Evolutionary conservation across 2,113 vertebrate species (phyloP).

Genomic region (Falco punctatus): DNA sequence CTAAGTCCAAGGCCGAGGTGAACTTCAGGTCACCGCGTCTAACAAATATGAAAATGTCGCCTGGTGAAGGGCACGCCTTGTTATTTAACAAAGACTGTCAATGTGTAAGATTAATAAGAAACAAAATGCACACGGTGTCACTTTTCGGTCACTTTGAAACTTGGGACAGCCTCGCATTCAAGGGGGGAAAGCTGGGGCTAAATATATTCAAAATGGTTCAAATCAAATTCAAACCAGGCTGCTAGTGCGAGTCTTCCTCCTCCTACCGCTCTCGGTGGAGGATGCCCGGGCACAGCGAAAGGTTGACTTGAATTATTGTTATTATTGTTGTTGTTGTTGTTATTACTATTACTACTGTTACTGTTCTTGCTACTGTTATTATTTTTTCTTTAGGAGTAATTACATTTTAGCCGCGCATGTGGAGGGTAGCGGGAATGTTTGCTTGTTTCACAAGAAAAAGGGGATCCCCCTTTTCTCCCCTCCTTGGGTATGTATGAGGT

Average conservation of each 20-base stretch:
- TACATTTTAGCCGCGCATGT: constrained; percentile 16
- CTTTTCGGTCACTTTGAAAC: constrained; percentile 96
- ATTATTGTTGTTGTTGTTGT: not conserved
- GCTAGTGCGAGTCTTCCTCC: constrained; percentile 45
- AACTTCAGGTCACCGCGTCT: constrained; percentile 99
- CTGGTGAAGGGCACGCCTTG: constrained; percentile 95
- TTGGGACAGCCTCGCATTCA: constrained; percentile 82
- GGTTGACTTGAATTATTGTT: constrained; percentile 46
- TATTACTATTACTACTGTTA: not conserved
- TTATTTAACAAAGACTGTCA: constrained; percentile 99
- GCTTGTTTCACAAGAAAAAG: constrained; percentile 62
- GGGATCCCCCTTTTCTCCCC: not conserved
- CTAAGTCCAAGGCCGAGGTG: constrained; percentile 99
- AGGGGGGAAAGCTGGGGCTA: constrained; percentile 75
- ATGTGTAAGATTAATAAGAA: constrained; percentile 99
- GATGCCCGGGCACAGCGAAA: constrained; percentile 55
- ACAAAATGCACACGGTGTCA: constrained; percentile 98
- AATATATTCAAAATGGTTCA: constrained; percentile 83
- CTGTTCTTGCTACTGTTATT: not conserved
- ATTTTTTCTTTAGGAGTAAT: constrained; percentile 56
- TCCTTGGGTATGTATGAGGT: constrained; percentile 35
- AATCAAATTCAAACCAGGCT: constrained; percentile 76
- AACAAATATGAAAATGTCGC: constrained; percentile 99
- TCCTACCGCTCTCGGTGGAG: constrained; percentile 53
- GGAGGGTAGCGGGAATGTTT: constrained; percentile 50